These are phyloP conservation scores for Germaria angustata DNA, from an alignment of 2,888 invertebrate genomes.

Conservation along the genomic window DNA sequence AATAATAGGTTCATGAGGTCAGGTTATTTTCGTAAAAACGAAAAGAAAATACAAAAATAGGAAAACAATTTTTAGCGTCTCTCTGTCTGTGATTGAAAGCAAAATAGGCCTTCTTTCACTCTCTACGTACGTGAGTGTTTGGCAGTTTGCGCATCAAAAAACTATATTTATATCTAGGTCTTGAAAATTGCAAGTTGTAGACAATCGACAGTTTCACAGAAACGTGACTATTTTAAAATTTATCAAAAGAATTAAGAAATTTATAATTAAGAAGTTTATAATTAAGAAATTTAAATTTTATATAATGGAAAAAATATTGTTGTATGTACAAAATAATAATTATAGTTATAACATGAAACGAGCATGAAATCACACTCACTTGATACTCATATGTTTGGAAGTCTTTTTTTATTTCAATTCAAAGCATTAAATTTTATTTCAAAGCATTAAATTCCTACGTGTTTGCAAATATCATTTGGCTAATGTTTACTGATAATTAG, in stretches of 20 bases:
- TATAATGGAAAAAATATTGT: no score
- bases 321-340: no score
- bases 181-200: conserved; percentile 50
- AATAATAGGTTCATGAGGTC: conserved; percentile 7
- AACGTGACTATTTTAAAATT: conserved; percentile 20
- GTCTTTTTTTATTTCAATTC: no score
- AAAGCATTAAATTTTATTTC: no score
- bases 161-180: conserved; percentile 48
- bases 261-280: no score
- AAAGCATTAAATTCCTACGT: no score
- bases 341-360: no score
- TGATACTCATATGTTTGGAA: no score
- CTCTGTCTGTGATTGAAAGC: conserved; percentile 17
- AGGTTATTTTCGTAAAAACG: conserved; percentile 36
- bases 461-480: no score
- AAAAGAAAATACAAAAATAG: conserved; percentile 13
- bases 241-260: not conserved
- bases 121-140: not conserved
- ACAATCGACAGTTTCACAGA: conserved; percentile 8
- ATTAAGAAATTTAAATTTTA: no score
- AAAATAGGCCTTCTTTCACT: conserved; percentile 38
- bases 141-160: not conserved
- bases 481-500: no score
- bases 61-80: conserved; percentile 2
- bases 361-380: no score